Percentiles rank a stretch among this genome's conserved stretches.
phyloP scores from a whole-genome alignment of 2,113 vertebrate genomes.

The Triplophysa dalaica region DNA sequence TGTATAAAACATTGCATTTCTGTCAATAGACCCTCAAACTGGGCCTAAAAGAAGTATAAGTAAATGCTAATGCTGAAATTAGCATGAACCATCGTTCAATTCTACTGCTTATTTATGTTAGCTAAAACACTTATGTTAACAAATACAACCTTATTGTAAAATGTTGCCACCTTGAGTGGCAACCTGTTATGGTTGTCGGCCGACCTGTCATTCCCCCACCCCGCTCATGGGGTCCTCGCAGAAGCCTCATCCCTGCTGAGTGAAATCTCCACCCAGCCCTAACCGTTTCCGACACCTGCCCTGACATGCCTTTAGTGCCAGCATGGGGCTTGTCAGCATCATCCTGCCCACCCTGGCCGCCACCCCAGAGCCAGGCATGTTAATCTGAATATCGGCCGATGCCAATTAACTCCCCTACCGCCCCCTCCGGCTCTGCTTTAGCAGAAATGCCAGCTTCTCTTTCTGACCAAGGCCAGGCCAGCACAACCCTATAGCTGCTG shows the following conservation, averaged over 20 bases:
- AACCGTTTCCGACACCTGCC: slow-evolving; percentile 50
- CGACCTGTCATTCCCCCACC: background rate
- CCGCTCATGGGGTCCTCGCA: background rate
- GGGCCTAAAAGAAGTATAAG: no score
- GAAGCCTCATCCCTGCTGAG: slow-evolving; percentile 37
- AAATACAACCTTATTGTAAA: no score
- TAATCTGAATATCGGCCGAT: slow-evolving; percentile 45
- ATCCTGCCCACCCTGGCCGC: slow-evolving; percentile 40
- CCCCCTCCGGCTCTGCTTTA: slow-evolving; percentile 2
- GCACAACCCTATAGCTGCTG: slow-evolving; percentile 32
- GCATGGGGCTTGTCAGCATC: slow-evolving; percentile 48
- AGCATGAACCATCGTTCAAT: no score
- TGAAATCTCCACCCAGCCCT: slow-evolving; percentile 33
- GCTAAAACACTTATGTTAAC: no score
- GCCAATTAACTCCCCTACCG: slow-evolving; percentile 45
- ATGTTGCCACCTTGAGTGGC: background rate
- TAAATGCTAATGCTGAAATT: no score
- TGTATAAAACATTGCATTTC: no score
- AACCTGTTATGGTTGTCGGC: background rate
- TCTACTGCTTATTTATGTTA: no score
- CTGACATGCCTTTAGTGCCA: slow-evolving; percentile 50
- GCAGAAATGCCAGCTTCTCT: slow-evolving; percentile 24
- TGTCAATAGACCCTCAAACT: no score
- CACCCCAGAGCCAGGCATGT: slow-evolving; percentile 33
- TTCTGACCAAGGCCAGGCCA: slow-evolving; percentile 42